phyloP scores from a whole-genome alignment of 2,113 vertebrate genomes.

The Sapayoa aenigma region DNA sequence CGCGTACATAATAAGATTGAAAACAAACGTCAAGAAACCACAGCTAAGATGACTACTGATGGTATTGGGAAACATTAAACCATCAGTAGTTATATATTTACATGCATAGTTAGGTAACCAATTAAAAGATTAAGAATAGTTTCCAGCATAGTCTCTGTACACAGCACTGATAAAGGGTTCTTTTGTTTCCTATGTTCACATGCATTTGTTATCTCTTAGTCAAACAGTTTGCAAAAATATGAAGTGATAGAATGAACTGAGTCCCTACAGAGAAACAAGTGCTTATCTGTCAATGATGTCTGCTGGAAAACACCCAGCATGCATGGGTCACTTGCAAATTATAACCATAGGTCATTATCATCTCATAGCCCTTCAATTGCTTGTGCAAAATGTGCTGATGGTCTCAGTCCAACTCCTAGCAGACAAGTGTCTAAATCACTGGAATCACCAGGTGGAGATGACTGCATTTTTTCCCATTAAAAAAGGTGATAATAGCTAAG shows the following conservation, averaged over 20 bases:
- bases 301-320: not conserved
- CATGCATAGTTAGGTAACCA: not conserved
- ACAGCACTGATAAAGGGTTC: not conserved
- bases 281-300: conserved; percentile 25
- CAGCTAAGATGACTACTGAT: not conserved
- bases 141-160: not conserved
- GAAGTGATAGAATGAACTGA: not conserved
- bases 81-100: not conserved
- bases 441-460: conserved; percentile 62
- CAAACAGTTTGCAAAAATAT: conserved; percentile 17
- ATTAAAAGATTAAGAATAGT: not conserved
- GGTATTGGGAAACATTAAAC: not conserved
- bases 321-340: not conserved
- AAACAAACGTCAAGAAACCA: not conserved
- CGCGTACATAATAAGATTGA: not conserved
- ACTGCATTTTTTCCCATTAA: conserved; percentile 58
- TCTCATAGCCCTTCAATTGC: not conserved
- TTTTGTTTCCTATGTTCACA: not conserved
- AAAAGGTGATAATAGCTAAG: conserved; percentile 62
- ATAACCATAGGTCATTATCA: not conserved
- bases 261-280: conserved; percentile 1
- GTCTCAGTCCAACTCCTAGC: conserved; percentile 9
- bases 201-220: not conserved
- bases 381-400: not conserved
- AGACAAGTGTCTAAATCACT: conserved; percentile 43